Evolutionary conservation across 2,888 invertebrate species (phyloP).

Genomic region (Disparrhopalites patrizii): DNA sequence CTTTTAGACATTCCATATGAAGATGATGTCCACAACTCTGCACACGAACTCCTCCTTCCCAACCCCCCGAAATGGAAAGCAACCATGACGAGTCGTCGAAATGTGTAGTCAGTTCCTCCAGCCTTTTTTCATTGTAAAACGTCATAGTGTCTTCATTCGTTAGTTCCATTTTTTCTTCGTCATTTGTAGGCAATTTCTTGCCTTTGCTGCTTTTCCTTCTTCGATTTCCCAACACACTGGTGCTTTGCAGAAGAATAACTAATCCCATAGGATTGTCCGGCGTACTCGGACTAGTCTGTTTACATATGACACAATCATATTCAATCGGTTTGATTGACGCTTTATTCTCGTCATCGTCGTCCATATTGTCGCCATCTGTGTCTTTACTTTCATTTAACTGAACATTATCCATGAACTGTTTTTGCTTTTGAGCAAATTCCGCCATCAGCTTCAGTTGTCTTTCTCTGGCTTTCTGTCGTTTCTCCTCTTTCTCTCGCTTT

Average conservation of each 20-base stretch:
- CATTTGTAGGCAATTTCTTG: constrained; percentile 60
- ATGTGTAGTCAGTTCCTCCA: constrained; percentile 70
- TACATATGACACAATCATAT: constrained; percentile 94
- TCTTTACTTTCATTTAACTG: constrained; percentile 7
- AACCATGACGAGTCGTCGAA: constrained; percentile 77
- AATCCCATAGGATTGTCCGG: constrained; percentile 81
- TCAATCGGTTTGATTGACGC: constrained; percentile 26
- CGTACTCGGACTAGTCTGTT: constrained; percentile 79
- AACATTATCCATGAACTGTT: constrained; percentile 57
- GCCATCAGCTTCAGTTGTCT: constrained; percentile 88
- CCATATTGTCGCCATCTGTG: constrained; percentile 50
- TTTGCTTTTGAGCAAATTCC: constrained; percentile 71
- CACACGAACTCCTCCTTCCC: constrained; percentile 88
- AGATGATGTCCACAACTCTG: constrained; percentile 96
- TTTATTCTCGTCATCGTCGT: constrained; percentile 50
- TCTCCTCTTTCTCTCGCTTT: constrained; percentile 72
- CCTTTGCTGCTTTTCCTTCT: constrained; percentile 39
- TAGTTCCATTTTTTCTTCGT: constrained; percentile 60
- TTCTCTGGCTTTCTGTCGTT: constrained; percentile 78
- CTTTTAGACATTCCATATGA: constrained; percentile 87
- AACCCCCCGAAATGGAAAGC: constrained; percentile 72
- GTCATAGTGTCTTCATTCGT: constrained; percentile 64
- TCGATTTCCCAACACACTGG: constrained; percentile 76
- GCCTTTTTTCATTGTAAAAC: constrained; percentile 70
- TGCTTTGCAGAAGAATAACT: constrained; percentile 80